A percentile compares a stretch with the other conserved stretches of the same genome.
These are phyloP conservation scores for Apaloderma vittatum DNA, from an alignment of 2,113 vertebrate genomes.

Conservation along the genomic window DNA sequence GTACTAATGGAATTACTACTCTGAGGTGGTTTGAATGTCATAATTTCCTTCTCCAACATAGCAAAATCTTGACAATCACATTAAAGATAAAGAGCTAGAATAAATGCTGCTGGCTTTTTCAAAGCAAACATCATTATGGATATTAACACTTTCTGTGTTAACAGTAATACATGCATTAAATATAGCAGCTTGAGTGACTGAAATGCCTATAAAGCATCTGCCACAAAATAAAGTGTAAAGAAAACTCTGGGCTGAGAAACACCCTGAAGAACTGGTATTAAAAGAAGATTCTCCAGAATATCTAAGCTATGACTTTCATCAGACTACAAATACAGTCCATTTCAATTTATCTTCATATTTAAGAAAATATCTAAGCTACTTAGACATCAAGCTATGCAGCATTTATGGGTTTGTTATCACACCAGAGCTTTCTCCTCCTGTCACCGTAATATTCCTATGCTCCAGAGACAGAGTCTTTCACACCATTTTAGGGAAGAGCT, in stretches of 20 bases:
- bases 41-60: neutral
- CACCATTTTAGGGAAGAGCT: neutral
- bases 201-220: slow-evolving; percentile 41
- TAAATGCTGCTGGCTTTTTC: slow-evolving; percentile 32
- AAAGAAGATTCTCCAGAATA: neutral
- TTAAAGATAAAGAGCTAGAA: slow-evolving; percentile 19
- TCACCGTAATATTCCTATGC: neutral
- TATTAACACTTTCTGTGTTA: slow-evolving; percentile 44
- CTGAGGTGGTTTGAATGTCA: slow-evolving; percentile 37
- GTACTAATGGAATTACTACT: slow-evolving; percentile 38
- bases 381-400: neutral
- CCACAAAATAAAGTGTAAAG: neutral
- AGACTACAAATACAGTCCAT: neutral
- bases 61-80: slow-evolving; percentile 22
- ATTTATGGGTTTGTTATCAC: neutral
- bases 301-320: neutral
- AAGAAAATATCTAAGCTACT: neutral
- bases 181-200: neutral
- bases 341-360: neutral
- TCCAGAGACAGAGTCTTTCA: neutral
- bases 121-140: slow-evolving; percentile 5
- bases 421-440: neutral
- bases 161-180: slow-evolving; percentile 41
- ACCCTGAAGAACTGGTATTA: neutral
- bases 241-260: slow-evolving; percentile 25